Evolutionary conservation across 2,113 vertebrate genomes (phyloP).

Genomic region (Ochotona princeps): DNA sequence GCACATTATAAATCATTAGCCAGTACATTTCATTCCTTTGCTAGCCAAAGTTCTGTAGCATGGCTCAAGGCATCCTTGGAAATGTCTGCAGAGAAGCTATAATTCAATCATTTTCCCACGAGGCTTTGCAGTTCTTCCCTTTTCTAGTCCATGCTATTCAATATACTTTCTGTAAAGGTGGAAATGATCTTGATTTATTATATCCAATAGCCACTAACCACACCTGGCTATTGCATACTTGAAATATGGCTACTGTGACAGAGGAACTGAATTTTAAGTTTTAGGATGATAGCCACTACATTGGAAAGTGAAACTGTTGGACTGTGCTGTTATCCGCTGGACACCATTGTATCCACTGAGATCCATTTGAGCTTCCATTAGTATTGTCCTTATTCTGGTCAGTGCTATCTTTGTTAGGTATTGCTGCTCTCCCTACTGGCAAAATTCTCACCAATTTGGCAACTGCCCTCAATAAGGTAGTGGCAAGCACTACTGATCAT

Average conservation of each 20-base stretch:
- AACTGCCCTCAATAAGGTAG: neutral
- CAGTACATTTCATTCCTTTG: constrained; percentile 4
- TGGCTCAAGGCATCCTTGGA: neutral
- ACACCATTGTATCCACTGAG: fast-evolving
- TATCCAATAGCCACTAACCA: neutral
- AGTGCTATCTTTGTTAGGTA: neutral
- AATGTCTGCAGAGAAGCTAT: neutral
- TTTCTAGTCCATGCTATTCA: neutral
- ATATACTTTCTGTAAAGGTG: neutral
- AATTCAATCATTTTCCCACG: neutral
- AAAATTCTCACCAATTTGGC: too few species aligned
- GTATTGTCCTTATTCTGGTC: neutral
- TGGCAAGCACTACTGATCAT: neutral
- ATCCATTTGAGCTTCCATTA: neutral
- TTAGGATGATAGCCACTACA: neutral
- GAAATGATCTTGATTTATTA: neutral
- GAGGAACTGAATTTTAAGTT: neutral
- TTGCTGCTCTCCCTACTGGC: neutral
- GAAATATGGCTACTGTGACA: neutral
- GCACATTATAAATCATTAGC: constrained; percentile 24
- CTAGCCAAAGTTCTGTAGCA: neutral
- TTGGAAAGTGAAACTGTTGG: neutral
- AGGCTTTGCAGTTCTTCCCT: constrained; percentile 27
- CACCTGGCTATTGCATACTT: neutral
- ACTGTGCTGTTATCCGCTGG: neutral